A percentile compares a stretch with the other conserved stretches of the same genome.
These are phyloP conservation scores for Pararge aegeria DNA, from an alignment of 1,140 invertebrate genomes.

Conservation along the genomic window DNA sequence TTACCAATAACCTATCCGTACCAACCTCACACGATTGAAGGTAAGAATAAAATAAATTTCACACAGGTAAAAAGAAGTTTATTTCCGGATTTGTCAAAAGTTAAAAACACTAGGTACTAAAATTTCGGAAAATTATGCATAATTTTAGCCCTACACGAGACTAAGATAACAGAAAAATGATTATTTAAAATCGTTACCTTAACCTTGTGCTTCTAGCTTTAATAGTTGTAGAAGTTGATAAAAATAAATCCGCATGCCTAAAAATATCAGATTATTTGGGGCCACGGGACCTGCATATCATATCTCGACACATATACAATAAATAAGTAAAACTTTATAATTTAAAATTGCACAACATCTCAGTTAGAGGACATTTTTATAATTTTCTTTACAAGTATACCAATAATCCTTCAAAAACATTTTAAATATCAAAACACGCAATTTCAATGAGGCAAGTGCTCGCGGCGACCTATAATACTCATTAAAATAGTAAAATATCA, in stretches of 20 bases:
- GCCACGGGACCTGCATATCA: slow-evolving; percentile 61
- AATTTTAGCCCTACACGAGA: slow-evolving; percentile 5
- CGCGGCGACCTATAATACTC: slow-evolving; percentile 27
- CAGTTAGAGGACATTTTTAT: slow-evolving; percentile 29
- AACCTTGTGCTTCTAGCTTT: too few species aligned
- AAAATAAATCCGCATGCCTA: slow-evolving; percentile 33
- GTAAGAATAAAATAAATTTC: slow-evolving; percentile 49
- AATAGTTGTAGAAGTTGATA: slow-evolving; percentile 15
- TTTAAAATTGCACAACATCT: slow-evolving; percentile 38
- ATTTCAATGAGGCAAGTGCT: slow-evolving; percentile 23
- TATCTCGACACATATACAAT: slow-evolving; percentile 28
- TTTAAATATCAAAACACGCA: slow-evolving; percentile 37
- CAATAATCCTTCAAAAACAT: slow-evolving; percentile 35
- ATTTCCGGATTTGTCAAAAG: slow-evolving; percentile 48
- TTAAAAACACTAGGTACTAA: slow-evolving; percentile 42
- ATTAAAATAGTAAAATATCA: slow-evolving; percentile 37
- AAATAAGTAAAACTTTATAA: slow-evolving; percentile 17
- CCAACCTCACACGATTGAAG: neutral
- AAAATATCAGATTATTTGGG: slow-evolving; percentile 52
- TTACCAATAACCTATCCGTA: too few species aligned
- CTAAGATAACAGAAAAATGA: slow-evolving; percentile 4
- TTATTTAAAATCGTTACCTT: too few species aligned
- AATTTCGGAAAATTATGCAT: slow-evolving; percentile 23
- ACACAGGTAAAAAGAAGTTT: slow-evolving; percentile 65
- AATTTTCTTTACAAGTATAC: slow-evolving; percentile 19